phyloP scores from a whole-genome alignment of 2,797 vertebrate species.

The Prionace glauca region DNA sequence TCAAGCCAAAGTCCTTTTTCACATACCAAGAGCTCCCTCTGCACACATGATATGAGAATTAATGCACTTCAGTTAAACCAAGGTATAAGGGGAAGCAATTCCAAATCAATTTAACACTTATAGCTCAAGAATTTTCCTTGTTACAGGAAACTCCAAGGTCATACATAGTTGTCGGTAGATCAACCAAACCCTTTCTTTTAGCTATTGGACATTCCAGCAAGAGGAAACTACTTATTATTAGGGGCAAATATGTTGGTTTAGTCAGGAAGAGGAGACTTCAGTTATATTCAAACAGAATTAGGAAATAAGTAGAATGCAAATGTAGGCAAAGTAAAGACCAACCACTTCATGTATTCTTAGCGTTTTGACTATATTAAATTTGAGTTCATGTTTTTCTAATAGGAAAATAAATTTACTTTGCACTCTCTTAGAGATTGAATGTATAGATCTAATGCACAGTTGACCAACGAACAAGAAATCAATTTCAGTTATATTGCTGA shows the following conservation, averaged over 20 bases:
- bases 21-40: constrained; percentile 33
- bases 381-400: neutral
- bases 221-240: neutral
- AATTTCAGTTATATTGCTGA: neutral
- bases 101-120: neutral
- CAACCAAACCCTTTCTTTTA: neutral
- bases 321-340: neutral
- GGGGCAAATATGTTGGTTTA: too few species aligned
- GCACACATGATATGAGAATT: neutral
- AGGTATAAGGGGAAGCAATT: neutral
- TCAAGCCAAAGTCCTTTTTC: neutral
- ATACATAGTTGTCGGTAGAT: neutral
- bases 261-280: neutral
- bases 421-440: neutral
- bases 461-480: neutral
- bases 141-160: neutral
- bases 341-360: neutral
- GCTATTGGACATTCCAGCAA: neutral
- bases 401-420: neutral
- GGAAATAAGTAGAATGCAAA: neutral
- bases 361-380: neutral
- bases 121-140: neutral
- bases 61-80: neutral
- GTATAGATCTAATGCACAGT: neutral
- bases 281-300: neutral